phyloP scores from a whole-genome alignment of 2,113 vertebrate species.

The Paratilapia polleni region DNA sequence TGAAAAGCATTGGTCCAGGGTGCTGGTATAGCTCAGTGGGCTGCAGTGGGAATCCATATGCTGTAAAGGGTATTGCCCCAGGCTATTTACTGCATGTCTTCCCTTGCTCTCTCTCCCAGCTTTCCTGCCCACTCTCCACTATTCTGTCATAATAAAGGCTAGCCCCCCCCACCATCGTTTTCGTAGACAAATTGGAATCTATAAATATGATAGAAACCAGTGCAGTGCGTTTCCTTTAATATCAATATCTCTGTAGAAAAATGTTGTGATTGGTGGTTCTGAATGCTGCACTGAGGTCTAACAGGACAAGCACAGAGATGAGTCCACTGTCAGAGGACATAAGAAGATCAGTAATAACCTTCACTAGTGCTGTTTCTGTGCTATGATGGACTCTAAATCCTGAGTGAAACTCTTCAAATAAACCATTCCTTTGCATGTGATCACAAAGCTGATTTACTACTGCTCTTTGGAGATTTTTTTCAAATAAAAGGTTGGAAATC shows the following conservation, averaged over 20 bases:
- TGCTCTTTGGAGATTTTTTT: background rate
- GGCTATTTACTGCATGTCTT: background rate
- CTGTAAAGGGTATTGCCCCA: background rate
- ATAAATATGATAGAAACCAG: too few species aligned
- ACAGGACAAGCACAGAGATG: background rate
- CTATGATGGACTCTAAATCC: background rate
- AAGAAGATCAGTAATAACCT: background rate
- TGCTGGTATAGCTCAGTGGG: too few species aligned
- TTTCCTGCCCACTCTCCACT: background rate
- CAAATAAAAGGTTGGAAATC: background rate
- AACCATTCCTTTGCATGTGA: background rate
- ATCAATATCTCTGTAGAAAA: background rate
- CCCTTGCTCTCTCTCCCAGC: background rate
- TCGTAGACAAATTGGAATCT: background rate
- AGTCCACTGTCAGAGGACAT: background rate
- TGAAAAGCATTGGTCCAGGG: background rate
- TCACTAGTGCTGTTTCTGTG: background rate
- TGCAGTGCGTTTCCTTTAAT: background rate
- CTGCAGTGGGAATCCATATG: too few species aligned
- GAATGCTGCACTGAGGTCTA: background rate
- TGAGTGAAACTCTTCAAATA: background rate
- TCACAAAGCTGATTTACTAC: background rate
- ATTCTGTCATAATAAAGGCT: background rate
- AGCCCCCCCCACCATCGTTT: background rate
- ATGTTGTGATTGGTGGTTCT: background rate